Conservation (phyloP, 2,113 vertebrate genomes). For the Toxostoma redivivum region DNA sequence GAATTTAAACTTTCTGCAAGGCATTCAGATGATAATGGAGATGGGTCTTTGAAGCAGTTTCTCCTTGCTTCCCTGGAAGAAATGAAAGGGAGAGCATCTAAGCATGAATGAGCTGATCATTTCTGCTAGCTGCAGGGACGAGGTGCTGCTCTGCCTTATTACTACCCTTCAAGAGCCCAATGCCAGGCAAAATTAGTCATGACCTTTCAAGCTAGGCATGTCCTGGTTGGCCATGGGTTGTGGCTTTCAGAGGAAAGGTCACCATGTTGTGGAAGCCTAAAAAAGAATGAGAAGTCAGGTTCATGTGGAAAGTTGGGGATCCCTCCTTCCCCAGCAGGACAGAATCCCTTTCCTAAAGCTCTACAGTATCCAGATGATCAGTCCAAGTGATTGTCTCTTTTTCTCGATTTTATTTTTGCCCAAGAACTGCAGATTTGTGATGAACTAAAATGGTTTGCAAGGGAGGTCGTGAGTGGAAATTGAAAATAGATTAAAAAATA, state of each 20-base stretch:
- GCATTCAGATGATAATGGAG: slow-evolving; percentile 78
- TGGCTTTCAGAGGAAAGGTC: slow-evolving; percentile 62
- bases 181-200: slow-evolving; percentile 47
- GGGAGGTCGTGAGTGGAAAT: background rate
- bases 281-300: slow-evolving; percentile 55
- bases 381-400: background rate
- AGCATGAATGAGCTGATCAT: slow-evolving; percentile 66
- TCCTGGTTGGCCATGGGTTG: slow-evolving; percentile 44
- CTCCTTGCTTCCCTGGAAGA: slow-evolving; percentile 81
- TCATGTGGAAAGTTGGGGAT: slow-evolving; percentile 24
- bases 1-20: slow-evolving; percentile 81
- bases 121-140: slow-evolving; percentile 32
- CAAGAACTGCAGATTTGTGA: background rate
- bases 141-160: slow-evolving; percentile 11
- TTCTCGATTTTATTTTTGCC: background rate
- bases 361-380: background rate
- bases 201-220: slow-evolving; percentile 57
- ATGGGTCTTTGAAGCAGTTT: slow-evolving; percentile 77
- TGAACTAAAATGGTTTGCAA: background rate
- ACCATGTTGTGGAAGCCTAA: slow-evolving; percentile 54
- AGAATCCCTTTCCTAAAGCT: background rate
- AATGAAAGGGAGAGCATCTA: slow-evolving; percentile 77
- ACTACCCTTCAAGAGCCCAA: slow-evolving; percentile 48
- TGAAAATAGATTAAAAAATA: background rate
- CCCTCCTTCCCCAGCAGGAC: slow-evolving; percentile 9